Evolutionary conservation across 2,888 invertebrate genomes (phyloP), one percentile per base, ranked within the genome.

Genomic region (Drosophila prostipennis): DNA sequence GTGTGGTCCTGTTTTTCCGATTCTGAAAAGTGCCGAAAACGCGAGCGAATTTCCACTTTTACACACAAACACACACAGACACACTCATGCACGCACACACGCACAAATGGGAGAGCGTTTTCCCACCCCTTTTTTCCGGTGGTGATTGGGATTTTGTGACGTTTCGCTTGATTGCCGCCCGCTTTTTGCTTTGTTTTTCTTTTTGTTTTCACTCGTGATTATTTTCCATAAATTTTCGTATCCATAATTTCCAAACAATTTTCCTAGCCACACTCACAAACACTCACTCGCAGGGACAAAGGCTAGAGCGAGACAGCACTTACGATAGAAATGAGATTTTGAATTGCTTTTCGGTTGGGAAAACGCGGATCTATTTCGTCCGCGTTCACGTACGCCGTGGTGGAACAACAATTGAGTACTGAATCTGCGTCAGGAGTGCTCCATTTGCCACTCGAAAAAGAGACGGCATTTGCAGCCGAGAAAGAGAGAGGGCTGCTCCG

Each of bases 331-430:
- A 32, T 51, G 32, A 45, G 61, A 37, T 48, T 46, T 46, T 54
- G 36, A 46, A 32, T 34, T 49, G 43, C 43, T 52, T 60, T 34
- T 13, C 77, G 71, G 42, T 2, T 39, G 52, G 63, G 34, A 34
- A 11, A 34, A 10, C 11, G 34, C 29, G 29, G 29, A 6, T 29
- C 2, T 29, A 40, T 63, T 63, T 46, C 71, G 87, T 82, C 87
- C 89, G 87, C 85, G 83, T 79, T 83, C 80, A 91, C 91, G 91
- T 91, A 85, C 80, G 89, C 85, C 87, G 85, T 78, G 79, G 77
- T 84, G 90, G 90, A 90, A 91, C 89, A 89, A 90, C 90, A 91
- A 91, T 86, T 91, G 90, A 91, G 91, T 89, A 90, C 91, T 91
- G 85, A 91, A 91, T 87, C 87, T 80, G 87, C 73, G 77, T 67